A percentile compares a stretch with the other conserved stretches of the same genome.
phyloP scores from a whole-genome alignment of 1,140 invertebrate genomes.

The Aphaenogaster floridana region DNA sequence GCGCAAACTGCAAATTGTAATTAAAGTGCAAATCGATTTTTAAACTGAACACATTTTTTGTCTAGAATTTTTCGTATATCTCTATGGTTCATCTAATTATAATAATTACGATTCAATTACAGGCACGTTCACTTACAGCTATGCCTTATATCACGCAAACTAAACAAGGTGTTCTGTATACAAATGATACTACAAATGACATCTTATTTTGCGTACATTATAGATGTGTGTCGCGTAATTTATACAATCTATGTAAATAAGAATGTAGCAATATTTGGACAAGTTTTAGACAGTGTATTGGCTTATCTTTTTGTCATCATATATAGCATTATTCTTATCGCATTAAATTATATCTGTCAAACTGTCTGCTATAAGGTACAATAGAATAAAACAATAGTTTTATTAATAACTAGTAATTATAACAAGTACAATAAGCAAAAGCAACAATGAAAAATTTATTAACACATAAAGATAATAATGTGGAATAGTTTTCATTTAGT shows the following conservation, averaged over 20 bases:
- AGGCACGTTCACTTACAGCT: constrained; percentile 36
- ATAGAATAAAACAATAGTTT: neutral
- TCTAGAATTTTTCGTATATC: neutral
- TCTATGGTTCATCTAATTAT: neutral
- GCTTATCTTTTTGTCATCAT: neutral
- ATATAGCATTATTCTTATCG: neutral
- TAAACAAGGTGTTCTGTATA: constrained; percentile 30
- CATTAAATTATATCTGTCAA: constrained; percentile 31
- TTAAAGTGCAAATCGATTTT: neutral
- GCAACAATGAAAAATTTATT: neutral
- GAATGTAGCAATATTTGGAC: neutral
- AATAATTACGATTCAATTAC: neutral
- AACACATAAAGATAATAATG: too few species aligned
- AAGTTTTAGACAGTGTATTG: neutral
- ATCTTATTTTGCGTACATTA: neutral
- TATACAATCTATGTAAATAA: neutral
- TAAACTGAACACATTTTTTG: neutral
- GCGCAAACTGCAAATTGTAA: neutral
- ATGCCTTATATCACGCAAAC: neutral
- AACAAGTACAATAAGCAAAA: neutral
- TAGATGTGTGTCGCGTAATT: neutral
- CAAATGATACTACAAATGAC: constrained; percentile 27
- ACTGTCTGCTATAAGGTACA: constrained; percentile 4
- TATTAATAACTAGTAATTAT: neutral
- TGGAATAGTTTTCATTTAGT: neutral